Percentiles rank a stretch among this genome's conserved stretches.
These are phyloP conservation scores for Babylonia areolata DNA, from an alignment of 1,140 invertebrate species.

Conservation along the genomic window DNA sequence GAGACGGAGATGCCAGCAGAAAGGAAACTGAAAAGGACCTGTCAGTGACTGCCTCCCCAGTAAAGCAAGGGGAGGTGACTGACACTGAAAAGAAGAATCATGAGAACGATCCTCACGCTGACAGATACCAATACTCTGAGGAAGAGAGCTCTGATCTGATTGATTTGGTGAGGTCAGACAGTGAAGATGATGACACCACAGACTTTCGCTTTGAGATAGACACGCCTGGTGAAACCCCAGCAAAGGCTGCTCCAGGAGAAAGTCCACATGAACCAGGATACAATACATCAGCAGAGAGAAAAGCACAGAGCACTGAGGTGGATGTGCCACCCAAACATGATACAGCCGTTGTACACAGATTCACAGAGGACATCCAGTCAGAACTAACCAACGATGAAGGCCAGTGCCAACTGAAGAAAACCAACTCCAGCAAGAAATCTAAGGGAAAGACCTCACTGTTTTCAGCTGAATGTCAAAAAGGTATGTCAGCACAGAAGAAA, in stretches of 20 bases:
- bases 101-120: neutral
- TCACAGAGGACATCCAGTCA: neutral
- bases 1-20: neutral
- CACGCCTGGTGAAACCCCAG: neutral
- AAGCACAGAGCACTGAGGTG: neutral
- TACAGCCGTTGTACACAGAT: neutral
- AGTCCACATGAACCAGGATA: neutral
- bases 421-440: neutral
- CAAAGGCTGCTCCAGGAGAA: neutral
- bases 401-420: too few relatives aligned
- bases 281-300: neutral
- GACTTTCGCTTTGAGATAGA: slow-evolving; percentile 22
- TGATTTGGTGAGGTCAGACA: neutral
- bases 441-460: neutral
- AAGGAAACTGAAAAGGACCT: neutral
- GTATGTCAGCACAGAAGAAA: neutral
- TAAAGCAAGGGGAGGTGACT: neutral
- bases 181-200: slow-evolving; percentile 23
- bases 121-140: neutral
- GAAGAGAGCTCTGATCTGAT: neutral
- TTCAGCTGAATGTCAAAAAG: neutral
- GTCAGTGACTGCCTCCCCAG: neutral
- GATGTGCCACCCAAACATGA: neutral
- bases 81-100: neutral
- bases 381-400: neutral